phyloP scores from a whole-genome alignment of 2,113 vertebrate genomes.

The Potamarius usumacintae region DNA sequence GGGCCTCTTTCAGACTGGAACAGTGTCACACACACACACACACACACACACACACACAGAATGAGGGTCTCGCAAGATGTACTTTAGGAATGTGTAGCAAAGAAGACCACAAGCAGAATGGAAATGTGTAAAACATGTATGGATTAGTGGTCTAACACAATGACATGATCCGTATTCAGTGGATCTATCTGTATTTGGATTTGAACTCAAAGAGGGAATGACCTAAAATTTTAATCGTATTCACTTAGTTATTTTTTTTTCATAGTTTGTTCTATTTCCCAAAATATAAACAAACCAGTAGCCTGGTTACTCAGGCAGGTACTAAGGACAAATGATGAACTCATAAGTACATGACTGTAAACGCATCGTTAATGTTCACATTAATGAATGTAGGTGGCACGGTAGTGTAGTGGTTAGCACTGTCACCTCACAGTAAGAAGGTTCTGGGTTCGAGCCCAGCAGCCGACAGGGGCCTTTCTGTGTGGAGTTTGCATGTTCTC shows the following conservation, averaged over 20 bases:
- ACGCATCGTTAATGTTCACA: neutral
- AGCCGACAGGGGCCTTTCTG: too few relatives aligned
- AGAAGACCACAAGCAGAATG: neutral
- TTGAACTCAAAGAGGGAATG: neutral
- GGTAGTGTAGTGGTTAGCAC: too few relatives aligned
- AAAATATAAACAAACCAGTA: neutral
- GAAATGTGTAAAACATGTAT: neutral
- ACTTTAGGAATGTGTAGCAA: too few relatives aligned
- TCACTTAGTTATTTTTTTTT: neutral
- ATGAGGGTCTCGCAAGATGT: neutral
- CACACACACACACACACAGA: constrained; percentile 4
- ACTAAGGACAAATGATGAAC: neutral
- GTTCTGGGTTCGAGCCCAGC: too few relatives aligned
- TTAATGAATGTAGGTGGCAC: too few relatives aligned
- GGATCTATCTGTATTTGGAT: neutral
- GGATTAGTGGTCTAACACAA: neutral
- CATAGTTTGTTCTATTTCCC: neutral
- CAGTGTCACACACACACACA: neutral
- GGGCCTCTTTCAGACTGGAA: constrained; percentile 73
- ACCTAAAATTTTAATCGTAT: neutral
- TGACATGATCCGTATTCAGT: neutral
- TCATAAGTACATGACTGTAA: neutral
- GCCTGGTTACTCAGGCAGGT: neutral
- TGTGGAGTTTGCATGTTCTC: too few relatives aligned
- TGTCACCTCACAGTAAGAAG: too few relatives aligned